A percentile compares a stretch with the other conserved stretches of the same genome.
These are phyloP conservation scores for Tipula helvola DNA, from an alignment of 2,888 invertebrate species.

Conservation along the genomic window DNA sequence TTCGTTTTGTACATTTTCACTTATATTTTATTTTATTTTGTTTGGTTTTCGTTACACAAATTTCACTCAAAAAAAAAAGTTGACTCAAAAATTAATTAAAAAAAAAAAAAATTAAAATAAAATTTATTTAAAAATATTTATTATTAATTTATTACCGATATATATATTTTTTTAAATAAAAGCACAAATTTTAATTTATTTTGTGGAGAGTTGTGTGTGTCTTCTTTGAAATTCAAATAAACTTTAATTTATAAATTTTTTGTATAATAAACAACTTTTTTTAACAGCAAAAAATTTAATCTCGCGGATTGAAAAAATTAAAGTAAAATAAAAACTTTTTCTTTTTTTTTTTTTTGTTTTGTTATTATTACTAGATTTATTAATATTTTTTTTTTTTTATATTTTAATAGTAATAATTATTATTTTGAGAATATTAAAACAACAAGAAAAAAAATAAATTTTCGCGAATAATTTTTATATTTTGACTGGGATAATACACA, in stretches of 20 bases:
- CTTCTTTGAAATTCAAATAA: constrained; percentile 4
- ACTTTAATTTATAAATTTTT: neutral
- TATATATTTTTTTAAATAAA: neutral
- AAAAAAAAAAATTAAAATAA: neutral
- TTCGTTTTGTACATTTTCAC: too few species aligned
- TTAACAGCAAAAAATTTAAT: neutral
- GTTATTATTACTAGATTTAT: neutral
- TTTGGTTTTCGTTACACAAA: neutral
- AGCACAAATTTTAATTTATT: neutral
- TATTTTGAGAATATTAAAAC: too few species aligned
- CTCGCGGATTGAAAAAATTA: neutral
- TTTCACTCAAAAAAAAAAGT: neutral
- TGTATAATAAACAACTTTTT: neutral
- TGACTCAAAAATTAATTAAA: neutral
- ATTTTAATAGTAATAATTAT: neutral
- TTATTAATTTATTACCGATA: neutral
- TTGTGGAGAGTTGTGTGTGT: neutral
- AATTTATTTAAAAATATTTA: neutral
- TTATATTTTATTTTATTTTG: neutral
- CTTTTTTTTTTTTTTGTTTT: neutral
- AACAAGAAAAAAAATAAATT: neutral
- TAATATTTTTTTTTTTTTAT: neutral
- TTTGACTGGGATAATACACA: neutral
- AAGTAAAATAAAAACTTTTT: neutral
- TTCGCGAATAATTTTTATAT: neutral